A percentile compares a stretch with the other conserved stretches of the same genome.
Evolutionary conservation across 2,888 invertebrate species (phyloP).

Genomic region (Galeruca laticollis): DNA sequence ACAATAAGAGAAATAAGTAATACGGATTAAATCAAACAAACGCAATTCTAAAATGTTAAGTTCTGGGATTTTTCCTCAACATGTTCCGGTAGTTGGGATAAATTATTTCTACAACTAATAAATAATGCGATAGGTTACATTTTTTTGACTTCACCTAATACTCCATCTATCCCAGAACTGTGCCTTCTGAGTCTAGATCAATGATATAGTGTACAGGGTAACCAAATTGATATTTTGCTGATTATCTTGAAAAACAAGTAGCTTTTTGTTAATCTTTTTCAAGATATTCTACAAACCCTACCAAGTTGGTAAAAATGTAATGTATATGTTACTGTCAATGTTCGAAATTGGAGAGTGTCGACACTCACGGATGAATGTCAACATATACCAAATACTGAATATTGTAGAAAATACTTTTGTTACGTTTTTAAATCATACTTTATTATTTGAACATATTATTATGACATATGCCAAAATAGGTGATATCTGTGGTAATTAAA

Average conservation of each 20-base stretch:
- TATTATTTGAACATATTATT: no score
- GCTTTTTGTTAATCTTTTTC: background rate
- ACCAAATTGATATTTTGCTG: background rate
- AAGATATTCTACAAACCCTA: no score
- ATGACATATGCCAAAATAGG: no score
- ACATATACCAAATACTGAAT: no score
- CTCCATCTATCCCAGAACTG: slow-evolving; percentile 25
- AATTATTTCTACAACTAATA: background rate
- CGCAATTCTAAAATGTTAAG: background rate
- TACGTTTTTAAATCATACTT: no score
- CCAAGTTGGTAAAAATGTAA: background rate
- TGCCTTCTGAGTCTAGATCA: slow-evolving; percentile 30
- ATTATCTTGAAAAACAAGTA: background rate
- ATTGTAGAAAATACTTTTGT: no score
- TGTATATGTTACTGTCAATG: no score
- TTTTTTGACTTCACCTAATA: background rate
- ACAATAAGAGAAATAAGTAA: slow-evolving; percentile 26
- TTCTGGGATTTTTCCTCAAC: no score
- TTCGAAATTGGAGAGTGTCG: no score
- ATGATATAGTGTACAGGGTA: slow-evolving; percentile 10
- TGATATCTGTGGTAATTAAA: no score
- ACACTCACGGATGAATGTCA: no score
- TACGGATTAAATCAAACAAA: background rate
- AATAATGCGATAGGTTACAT: background rate
- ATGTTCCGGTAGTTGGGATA: no score